phyloP scores from a whole-genome alignment of 2,797 vertebrate species.

The Hippocampus kuda region DNA sequence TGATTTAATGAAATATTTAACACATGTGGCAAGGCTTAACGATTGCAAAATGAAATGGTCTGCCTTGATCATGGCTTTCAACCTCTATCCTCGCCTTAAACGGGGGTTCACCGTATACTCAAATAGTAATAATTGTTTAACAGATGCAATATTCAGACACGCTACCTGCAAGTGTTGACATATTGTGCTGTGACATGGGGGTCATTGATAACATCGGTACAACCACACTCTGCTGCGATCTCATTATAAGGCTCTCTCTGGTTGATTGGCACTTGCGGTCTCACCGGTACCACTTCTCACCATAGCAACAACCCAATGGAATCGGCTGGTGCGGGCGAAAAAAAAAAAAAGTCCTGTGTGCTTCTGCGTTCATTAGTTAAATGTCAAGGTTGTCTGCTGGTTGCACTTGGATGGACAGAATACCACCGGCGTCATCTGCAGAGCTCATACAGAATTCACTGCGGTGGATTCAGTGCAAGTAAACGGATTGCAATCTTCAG shows the following conservation, averaged over 20 bases:
- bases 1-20: too few relatives aligned
- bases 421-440: conserved; percentile 21
- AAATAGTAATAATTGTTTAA: neutral
- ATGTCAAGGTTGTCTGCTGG: conserved; percentile 48
- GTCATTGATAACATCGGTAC: neutral
- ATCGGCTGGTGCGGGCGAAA: conserved; percentile 9
- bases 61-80: too few relatives aligned
- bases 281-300: conserved; percentile 32
- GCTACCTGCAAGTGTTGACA: neutral
- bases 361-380: conserved; percentile 46
- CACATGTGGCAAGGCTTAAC: too few relatives aligned
- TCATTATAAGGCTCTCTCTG: conserved; percentile 26
- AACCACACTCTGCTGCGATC: neutral
- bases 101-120: neutral
- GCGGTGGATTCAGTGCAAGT: conserved; percentile 41
- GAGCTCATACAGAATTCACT: conserved; percentile 50
- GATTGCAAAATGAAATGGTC: too few relatives aligned
- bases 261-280: conserved; percentile 32
- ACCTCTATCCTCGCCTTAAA: neutral
- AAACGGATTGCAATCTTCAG: conserved; percentile 45
- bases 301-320: conserved; percentile 54
- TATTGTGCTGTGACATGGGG: neutral
- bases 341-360: neutral
- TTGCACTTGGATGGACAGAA: conserved; percentile 24
- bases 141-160: neutral